Percentiles rank a stretch among this genome's conserved stretches.
These are phyloP conservation scores for Eulimnadia texana DNA, from an alignment of 1,140 invertebrate genomes.

Conservation along the genomic window DNA sequence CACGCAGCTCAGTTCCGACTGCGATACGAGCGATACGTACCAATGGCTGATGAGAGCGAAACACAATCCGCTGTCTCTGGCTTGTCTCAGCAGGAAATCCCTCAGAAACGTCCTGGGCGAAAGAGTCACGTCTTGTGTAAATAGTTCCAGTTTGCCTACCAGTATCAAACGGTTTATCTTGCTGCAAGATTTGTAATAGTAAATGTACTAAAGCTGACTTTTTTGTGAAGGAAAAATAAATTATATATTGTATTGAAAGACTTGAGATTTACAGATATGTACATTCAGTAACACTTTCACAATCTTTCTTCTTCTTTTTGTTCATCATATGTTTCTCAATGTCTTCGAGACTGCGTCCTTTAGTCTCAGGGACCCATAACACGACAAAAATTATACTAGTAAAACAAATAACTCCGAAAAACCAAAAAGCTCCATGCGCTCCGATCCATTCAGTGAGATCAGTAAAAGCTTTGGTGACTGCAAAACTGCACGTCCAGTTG, in stretches of 20 bases:
- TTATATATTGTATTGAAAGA: not conserved
- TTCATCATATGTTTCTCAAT: slow-evolving; percentile 55
- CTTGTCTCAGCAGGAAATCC: not conserved
- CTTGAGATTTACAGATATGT: slow-evolving; percentile 9
- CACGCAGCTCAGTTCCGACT: slow-evolving; percentile 19
- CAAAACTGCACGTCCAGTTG: slow-evolving; percentile 79
- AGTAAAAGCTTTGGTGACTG: slow-evolving; percentile 76
- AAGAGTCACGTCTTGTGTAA: not conserved
- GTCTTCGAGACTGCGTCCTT: slow-evolving; percentile 74
- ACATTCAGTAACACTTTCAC: slow-evolving; percentile 7
- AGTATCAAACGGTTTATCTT: not conserved
- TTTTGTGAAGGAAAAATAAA: too few species aligned
- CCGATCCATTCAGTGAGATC: slow-evolving; percentile 50
- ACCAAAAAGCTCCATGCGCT: slow-evolving; percentile 58
- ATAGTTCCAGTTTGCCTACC: not conserved
- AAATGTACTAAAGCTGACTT: too few species aligned
- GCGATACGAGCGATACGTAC: slow-evolving; percentile 2
- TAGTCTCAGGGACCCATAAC: slow-evolving; percentile 75
- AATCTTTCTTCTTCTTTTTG: not conserved
- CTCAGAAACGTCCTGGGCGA: not conserved
- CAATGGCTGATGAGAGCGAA: not conserved
- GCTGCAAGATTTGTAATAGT: not conserved
- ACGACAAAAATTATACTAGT: slow-evolving; percentile 62
- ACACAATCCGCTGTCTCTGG: not conserved
- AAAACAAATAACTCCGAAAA: slow-evolving; percentile 58